phyloP scores from a whole-genome alignment of 2,113 vertebrate species.

The Cyprinodon variegatus region DNA sequence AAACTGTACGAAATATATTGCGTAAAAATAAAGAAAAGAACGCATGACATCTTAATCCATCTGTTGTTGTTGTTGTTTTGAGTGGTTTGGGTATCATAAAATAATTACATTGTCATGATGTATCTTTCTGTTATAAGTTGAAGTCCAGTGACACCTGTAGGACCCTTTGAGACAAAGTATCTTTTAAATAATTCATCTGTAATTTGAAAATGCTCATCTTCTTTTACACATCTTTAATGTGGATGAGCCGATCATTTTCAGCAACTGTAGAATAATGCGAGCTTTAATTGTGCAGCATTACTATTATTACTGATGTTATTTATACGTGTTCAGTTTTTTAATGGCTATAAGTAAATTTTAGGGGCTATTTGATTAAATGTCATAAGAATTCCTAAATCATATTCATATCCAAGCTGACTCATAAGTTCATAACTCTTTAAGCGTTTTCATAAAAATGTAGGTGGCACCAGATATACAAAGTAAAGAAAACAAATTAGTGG shows the following conservation, averaged over 20 bases:
- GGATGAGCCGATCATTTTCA: not conserved
- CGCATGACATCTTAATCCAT: not conserved
- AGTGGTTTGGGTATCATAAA: not conserved
- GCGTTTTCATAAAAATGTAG: too few relatives aligned
- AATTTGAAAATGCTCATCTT: slow-evolving; percentile 10
- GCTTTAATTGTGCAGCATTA: not conserved
- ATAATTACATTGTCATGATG: not conserved
- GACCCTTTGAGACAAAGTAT: slow-evolving; percentile 29
- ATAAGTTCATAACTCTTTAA: not conserved
- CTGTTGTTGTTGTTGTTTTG: not conserved
- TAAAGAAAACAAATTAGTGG: too few relatives aligned
- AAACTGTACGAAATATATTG: too few relatives aligned
- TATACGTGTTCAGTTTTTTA: not conserved
- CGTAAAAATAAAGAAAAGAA: too few relatives aligned
- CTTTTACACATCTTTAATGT: not conserved
- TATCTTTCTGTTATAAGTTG: not conserved
- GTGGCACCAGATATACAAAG: too few relatives aligned
- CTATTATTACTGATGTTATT: not conserved
- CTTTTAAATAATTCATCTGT: slow-evolving; percentile 14
- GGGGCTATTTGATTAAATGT: not conserved
- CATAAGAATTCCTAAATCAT: not conserved
- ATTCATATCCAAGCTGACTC: not conserved
- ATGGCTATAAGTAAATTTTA: not conserved
- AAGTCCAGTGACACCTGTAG: slow-evolving; percentile 49
- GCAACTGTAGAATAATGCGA: rapidly evolving